These are phyloP conservation scores for Turritopsis rubra DNA, from an alignment of 30 jellyfish, hydroid and myxozoan species.

Conservation along the genomic window DNA sequence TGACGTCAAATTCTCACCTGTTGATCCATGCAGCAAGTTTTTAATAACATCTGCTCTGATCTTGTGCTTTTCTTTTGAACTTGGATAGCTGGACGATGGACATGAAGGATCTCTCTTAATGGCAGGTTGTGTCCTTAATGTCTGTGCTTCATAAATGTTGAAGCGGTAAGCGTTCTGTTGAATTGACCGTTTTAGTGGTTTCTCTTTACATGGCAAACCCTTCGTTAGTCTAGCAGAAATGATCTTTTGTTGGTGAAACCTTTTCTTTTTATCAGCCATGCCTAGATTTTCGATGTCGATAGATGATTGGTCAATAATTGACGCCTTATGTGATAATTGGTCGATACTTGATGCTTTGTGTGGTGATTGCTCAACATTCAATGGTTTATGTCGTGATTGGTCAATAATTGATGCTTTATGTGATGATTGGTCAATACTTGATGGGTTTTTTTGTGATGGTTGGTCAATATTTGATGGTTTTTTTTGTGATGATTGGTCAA, in stretches of 20 bases:
- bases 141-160: background rate
- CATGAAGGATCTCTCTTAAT: background rate
- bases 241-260: background rate
- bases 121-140: background rate
- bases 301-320: background rate
- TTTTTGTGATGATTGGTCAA: too few species aligned
- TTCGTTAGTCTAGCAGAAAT: background rate
- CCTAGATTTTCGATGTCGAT: background rate
- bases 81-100: too few species aligned
- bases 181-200: background rate
- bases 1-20: background rate
- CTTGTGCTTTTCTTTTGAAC: too few species aligned
- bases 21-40: background rate
- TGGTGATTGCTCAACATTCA: background rate
- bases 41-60: background rate
- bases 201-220: background rate
- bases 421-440: background rate
- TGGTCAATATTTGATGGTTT: too few species aligned
- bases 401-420: background rate
- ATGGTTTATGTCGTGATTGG: background rate
- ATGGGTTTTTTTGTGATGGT: background rate
- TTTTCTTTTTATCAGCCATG: background rate
- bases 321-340: background rate
- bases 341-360: background rate
- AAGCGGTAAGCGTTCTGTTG: background rate